These are phyloP conservation scores for Dolichallabes microphthalmus DNA, from an alignment of 2,113 vertebrate species.

Conservation along the genomic window DNA sequence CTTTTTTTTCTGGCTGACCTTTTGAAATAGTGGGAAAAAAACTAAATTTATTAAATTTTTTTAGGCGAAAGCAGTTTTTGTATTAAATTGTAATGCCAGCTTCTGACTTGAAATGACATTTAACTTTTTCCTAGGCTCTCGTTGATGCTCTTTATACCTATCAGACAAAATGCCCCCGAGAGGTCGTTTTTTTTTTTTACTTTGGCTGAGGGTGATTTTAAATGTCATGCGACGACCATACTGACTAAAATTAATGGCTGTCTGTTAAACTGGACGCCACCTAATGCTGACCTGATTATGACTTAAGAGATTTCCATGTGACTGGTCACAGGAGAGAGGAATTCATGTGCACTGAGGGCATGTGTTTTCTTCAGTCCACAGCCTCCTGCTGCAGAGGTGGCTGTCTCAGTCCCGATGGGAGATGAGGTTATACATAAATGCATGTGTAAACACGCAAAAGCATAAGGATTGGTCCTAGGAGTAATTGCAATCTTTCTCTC, in stretches of 20 bases:
- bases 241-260: conserved; percentile 12
- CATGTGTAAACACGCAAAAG: neutral
- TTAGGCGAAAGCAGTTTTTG: neutral
- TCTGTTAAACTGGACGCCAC: conserved; percentile 1
- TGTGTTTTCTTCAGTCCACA: conserved; percentile 5
- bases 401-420: neutral
- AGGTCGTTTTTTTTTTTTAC: neutral
- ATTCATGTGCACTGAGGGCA: conserved; percentile 15
- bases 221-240: neutral
- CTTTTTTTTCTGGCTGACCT: neutral
- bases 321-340: conserved; percentile 10
- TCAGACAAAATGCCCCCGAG: neutral
- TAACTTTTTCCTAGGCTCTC: conserved; percentile 12
- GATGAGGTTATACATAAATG: neutral
- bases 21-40: neutral
- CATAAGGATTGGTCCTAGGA: neutral
- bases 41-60: neutral
- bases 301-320: neutral
- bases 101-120: conserved; percentile 17
- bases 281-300: conserved; percentile 10
- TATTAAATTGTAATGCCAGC: neutral
- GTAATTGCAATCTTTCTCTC: neutral
- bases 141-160: neutral
- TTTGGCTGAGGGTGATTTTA: neutral
- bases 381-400: conserved; percentile 11